Percentiles rank a stretch among this genome's conserved stretches.
Evolutionary conservation across 2,888 invertebrate species (phyloP).

Genomic region (Ennomos fuscantarius): DNA sequence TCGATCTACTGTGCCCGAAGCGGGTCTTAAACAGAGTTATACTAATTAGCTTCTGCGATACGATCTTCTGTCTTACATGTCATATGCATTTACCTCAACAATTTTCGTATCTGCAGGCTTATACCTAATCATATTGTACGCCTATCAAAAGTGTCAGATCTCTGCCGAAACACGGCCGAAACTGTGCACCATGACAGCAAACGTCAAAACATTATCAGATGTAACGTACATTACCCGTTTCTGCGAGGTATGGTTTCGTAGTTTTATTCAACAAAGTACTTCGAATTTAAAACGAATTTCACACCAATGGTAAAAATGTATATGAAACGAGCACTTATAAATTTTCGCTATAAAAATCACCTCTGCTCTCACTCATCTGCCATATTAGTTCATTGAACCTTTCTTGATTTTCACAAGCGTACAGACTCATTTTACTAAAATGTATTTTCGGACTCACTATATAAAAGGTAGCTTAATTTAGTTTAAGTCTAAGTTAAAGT

Average conservation of each 20-base stretch:
- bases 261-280: constrained; percentile 8
- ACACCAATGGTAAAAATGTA: constrained; percentile 6
- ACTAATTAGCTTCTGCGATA: too few species aligned
- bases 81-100: too few species aligned
- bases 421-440: constrained; percentile 29
- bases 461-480: too few species aligned
- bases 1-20: too few species aligned
- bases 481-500: too few species aligned
- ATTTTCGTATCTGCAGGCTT: too few species aligned
- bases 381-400: constrained; percentile 38
- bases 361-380: constrained; percentile 34
- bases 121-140: neutral
- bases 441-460: neutral
- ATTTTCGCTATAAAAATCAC: constrained; percentile 31
- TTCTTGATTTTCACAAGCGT: constrained; percentile 33
- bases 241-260: constrained; percentile 31
- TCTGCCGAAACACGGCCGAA: neutral
- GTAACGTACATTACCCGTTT: neutral
- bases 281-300: constrained; percentile 1
- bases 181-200: constrained; percentile 2
- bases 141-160: neutral
- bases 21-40: too few species aligned
- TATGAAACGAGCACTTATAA: neutral
- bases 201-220: constrained; percentile 10
- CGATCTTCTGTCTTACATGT: too few species aligned